phyloP scores from a whole-genome alignment of 2,888 invertebrate genomes.

The Schizotus pectinicornis region DNA sequence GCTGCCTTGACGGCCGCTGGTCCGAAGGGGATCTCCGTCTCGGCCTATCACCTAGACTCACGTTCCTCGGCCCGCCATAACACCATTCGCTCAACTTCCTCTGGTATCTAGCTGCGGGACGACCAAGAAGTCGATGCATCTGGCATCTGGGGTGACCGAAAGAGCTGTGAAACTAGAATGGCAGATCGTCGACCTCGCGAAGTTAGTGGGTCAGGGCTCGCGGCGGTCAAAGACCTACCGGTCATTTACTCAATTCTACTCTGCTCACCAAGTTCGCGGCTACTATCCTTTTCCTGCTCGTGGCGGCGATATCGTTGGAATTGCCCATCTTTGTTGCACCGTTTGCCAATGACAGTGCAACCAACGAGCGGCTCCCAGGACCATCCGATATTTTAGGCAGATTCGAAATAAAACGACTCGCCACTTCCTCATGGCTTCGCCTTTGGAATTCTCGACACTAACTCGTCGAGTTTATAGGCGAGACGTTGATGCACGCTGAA shows the following conservation, averaged over 20 bases:
- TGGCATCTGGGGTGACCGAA: conserved; percentile 42
- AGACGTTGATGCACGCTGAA: background rate
- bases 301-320: background rate
- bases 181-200: conserved; percentile 59
- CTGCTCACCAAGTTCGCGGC: conserved; percentile 39
- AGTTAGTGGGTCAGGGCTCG: conserved; percentile 60
- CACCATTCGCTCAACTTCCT: conserved; percentile 25
- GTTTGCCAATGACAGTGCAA: no score
- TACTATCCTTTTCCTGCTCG: conserved; percentile 18
- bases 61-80: conserved; percentile 5
- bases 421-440: background rate
- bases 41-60: background rate
- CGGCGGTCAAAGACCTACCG: conserved; percentile 57
- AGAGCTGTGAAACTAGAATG: conserved; percentile 56
- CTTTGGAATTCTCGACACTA: conserved; percentile 3
- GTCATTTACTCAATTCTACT: conserved; percentile 55
- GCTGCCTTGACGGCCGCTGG: conserved; percentile 3
- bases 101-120: conserved; percentile 35
- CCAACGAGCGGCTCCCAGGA: background rate
- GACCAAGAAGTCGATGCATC: conserved; percentile 33
- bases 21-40: no score
- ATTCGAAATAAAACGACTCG: no score
- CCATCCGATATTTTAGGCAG: conserved; percentile 5
- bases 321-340: no score
- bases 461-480: conserved; percentile 2